These are phyloP conservation scores for Muntiacus reevesi DNA, from an alignment of 2,113 vertebrate genomes.

Conservation along the genomic window DNA sequence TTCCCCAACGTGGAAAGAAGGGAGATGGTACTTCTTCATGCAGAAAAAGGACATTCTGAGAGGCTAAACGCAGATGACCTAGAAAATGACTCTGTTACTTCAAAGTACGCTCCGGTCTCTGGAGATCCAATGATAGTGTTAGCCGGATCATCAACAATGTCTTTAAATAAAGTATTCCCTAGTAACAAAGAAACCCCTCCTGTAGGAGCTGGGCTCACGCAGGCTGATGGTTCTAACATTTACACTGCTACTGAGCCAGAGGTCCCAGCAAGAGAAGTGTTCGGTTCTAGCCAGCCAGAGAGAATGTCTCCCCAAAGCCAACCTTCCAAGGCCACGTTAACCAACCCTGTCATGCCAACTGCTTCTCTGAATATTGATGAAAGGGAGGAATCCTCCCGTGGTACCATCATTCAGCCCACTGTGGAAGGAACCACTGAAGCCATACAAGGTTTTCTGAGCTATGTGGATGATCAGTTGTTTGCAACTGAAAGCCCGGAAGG, in stretches of 20 bases:
- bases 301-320: slow-evolving; percentile 31
- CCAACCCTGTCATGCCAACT: slow-evolving; percentile 33
- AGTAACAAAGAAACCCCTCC: neutral
- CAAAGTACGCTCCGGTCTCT: slow-evolving; percentile 30
- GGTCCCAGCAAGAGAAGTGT: neutral
- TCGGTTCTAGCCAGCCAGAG: slow-evolving; percentile 35
- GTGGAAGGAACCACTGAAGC: neutral
- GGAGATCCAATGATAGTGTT: slow-evolving; percentile 48
- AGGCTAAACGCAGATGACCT: neutral
- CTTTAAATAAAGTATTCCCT: slow-evolving; percentile 16
- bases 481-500: slow-evolving; percentile 41
- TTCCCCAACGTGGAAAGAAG: slow-evolving; percentile 50
- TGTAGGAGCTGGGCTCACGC: neutral
- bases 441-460: neutral
- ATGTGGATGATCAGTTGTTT: neutral
- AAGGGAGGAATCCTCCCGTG: neutral
- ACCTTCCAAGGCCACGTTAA: slow-evolving; percentile 51
- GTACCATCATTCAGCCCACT: neutral
- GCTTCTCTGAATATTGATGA: neutral
- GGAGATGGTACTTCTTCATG: slow-evolving; percentile 26
- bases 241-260: neutral
- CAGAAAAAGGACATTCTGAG: neutral
- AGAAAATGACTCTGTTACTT: slow-evolving; percentile 35
- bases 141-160: slow-evolving; percentile 7
- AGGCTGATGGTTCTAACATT: neutral